phyloP scores from a whole-genome alignment of 2,797 vertebrate species.

The Leuciscus waleckii region DNA sequence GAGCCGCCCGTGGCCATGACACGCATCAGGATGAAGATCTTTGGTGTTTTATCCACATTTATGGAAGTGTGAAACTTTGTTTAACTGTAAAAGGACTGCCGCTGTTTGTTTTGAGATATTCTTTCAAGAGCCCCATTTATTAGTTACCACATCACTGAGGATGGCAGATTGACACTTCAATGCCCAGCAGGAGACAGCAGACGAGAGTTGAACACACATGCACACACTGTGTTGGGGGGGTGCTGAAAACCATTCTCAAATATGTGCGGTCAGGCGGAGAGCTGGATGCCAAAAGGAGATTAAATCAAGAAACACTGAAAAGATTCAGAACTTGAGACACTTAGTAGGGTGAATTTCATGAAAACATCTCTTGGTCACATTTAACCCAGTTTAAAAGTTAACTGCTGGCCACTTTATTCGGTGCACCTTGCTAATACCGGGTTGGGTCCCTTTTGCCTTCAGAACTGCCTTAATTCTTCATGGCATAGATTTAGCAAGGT shows the following conservation, averaged over 20 bases:
- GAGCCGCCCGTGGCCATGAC: constrained; percentile 5
- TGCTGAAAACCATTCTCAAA: constrained; percentile 28
- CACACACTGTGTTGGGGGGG: not conserved
- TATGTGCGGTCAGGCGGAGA: constrained; percentile 47
- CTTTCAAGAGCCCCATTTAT: constrained; percentile 46
- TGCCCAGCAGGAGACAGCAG: constrained; percentile 42
- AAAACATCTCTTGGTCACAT: not conserved
- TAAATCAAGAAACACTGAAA: constrained; percentile 42
- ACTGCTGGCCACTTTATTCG: too few species aligned
- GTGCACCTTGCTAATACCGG: too few species aligned
- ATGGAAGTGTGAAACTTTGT: constrained; percentile 51
- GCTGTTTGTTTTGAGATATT: constrained; percentile 33
- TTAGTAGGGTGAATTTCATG: not conserved
- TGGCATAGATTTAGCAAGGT: not conserved
- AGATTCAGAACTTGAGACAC: not conserved
- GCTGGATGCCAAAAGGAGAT: constrained; percentile 49
- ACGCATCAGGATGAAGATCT: constrained; percentile 28
- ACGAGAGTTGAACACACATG: constrained; percentile 5
- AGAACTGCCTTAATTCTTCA: not conserved
- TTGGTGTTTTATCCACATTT: constrained; percentile 6
- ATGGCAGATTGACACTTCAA: constrained; percentile 56
- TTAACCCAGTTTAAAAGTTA: not conserved
- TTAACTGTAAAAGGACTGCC: constrained; percentile 36
- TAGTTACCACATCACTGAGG: constrained; percentile 42
- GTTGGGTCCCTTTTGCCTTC: not conserved